Conservation (phyloP, 2,797 vertebrate genomes). For the Morus bassanus region DNA sequence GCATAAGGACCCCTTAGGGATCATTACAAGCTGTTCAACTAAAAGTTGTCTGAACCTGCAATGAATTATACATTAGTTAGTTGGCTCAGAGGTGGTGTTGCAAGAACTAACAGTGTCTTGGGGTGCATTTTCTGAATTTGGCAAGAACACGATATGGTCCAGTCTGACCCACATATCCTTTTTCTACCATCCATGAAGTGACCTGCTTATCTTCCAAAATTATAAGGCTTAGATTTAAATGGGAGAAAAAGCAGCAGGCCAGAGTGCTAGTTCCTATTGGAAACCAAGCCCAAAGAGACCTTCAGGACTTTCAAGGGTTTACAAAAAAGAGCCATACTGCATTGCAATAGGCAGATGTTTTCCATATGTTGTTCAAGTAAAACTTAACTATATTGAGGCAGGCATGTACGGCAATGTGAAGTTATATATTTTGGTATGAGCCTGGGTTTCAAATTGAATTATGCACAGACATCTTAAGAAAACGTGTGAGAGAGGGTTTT, state of each 20-base stretch:
- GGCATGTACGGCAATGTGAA: conserved; percentile 7
- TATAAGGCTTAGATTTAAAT: background rate
- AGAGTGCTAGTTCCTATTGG: conserved; percentile 39
- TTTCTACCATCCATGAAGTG: background rate
- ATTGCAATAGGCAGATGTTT: conserved; percentile 70
- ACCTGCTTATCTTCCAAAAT: conserved; percentile 37
- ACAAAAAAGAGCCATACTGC: conserved; percentile 8
- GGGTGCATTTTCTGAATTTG: background rate
- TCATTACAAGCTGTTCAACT: background rate
- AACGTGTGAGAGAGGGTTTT: conserved; percentile 52
- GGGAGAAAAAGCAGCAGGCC: conserved; percentile 54
- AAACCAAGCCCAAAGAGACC: conserved; percentile 52
- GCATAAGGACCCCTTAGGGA: background rate
- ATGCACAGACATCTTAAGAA: conserved; percentile 56
- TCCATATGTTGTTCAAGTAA: conserved; percentile 73
- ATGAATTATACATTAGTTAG: background rate
- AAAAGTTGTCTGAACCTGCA: background rate
- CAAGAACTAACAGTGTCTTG: background rate
- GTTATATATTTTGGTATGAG: conserved; percentile 63
- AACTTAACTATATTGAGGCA: conserved; percentile 49
- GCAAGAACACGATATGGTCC: background rate
- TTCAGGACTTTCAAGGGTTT: conserved; percentile 53
- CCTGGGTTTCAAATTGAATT: conserved; percentile 62
- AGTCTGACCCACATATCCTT: background rate
- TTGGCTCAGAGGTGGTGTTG: background rate